Evolutionary conservation across 2,888 invertebrate genomes (phyloP).

Genomic region (Cantharis nigra): DNA sequence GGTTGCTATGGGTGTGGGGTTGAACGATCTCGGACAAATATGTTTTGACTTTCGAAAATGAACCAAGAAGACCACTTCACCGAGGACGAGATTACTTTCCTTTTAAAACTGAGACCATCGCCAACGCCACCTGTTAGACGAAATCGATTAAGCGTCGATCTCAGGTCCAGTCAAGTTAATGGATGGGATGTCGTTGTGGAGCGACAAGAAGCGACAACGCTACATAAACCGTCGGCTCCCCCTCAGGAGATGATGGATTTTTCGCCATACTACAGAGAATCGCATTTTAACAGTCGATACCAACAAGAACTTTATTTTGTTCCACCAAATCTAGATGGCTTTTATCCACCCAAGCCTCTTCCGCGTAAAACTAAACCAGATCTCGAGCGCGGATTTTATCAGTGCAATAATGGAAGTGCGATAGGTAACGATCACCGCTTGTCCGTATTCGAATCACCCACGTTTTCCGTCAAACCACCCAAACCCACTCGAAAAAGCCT

Average conservation of each 20-base stretch:
- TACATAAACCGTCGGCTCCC: slow-evolving; percentile 48
- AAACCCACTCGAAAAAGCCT: background rate
- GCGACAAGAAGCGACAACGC: slow-evolving; percentile 22
- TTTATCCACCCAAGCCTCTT: background rate
- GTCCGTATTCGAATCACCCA: background rate
- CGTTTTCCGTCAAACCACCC: background rate
- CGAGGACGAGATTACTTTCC: slow-evolving; percentile 52
- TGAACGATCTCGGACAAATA: background rate
- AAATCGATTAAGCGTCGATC: slow-evolving; percentile 32
- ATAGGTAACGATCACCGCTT: background rate
- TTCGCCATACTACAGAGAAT: background rate
- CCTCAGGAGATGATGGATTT: slow-evolving; percentile 42
- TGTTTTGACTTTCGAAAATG: background rate
- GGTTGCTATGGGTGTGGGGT: background rate
- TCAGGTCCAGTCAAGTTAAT: slow-evolving; percentile 10
- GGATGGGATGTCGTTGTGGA: slow-evolving; percentile 53
- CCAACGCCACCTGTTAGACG: slow-evolving; percentile 50
- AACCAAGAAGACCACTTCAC: slow-evolving; percentile 23
- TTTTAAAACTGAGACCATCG: slow-evolving; percentile 50
- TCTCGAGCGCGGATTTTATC: background rate
- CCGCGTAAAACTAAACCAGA: background rate
- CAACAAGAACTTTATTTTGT: background rate
- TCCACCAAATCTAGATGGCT: background rate
- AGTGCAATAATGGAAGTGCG: background rate
- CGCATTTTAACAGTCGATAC: background rate